Conservation (phyloP, 2,888 invertebrate genomes). For the Leucozona laternaria region DNA sequence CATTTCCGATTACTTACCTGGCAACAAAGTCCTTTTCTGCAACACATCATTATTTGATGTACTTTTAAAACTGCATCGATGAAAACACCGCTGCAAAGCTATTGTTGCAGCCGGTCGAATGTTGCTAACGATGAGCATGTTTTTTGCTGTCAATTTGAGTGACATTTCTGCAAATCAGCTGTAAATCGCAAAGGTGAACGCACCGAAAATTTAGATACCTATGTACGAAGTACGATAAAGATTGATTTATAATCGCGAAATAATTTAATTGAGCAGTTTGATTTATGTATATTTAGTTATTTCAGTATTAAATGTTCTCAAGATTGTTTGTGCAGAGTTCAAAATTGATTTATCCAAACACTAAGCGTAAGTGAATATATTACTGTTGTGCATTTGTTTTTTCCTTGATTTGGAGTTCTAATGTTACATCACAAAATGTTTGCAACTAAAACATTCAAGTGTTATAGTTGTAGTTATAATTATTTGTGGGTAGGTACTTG, state of each 20-base stretch:
- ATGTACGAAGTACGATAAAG: too few species aligned
- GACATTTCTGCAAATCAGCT: conserved; percentile 70
- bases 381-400: not conserved
- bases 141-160: conserved; percentile 54
- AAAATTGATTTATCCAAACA: conserved; percentile 58
- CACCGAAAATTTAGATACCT: not conserved
- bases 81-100: conserved; percentile 47
- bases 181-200: conserved; percentile 12
- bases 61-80: not conserved
- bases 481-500: conserved; percentile 18
- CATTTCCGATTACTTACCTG: conserved; percentile 15
- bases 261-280: not conserved
- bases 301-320: conserved; percentile 53
- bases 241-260: not conserved
- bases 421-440: conserved; percentile 22
- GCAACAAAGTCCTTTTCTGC: conserved; percentile 5
- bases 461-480: not conserved
- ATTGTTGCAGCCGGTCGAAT: conserved; percentile 44
- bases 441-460: not conserved
- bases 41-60: conserved; percentile 16
- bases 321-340: conserved; percentile 35
- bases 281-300: not conserved
- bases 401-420: not conserved
- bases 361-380: conserved; percentile 58
- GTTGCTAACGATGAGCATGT: conserved; percentile 42